Evolutionary conservation across 2,797 vertebrate genomes (phyloP), one percentile per base, ranked within the genome.

Genomic region (Gallinago stenura): DNA sequence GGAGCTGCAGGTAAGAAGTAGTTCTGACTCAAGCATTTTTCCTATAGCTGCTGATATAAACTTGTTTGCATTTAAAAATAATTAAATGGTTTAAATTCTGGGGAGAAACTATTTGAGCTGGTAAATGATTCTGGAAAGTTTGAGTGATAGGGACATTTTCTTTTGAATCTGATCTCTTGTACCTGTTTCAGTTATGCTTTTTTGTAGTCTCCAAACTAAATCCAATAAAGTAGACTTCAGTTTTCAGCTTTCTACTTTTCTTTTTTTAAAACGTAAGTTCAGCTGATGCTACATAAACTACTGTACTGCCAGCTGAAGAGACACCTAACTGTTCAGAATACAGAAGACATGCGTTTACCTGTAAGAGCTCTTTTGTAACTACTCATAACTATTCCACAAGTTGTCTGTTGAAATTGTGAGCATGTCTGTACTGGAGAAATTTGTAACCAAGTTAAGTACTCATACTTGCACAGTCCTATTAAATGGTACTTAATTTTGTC

Each of bases 1-100:
- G 99, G 99, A 96, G 99, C 99, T 93, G 99, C 99, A 98, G 99
- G 99, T 99, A 98, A 61, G 61, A 58, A 33, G 39, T 72, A 80
- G 81, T 64, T 48, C 3, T 26, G 51, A 1, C 24, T 57, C 21
- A 45, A 50, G 41, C 13, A 22, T 48, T 72, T 57, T 8, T 41
- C 37, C 9, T 28, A 2, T 26, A 30, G 16, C 22, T 81, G 22
- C 31, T 70, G 13, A 4, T 85, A 28, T 0, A n/a, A 77, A 33
- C 8, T 33, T 41, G 18, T 57, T n/a, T 26, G 16, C 3, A 16
- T 73, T 65, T 41, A 50, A 60, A 85, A 62, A 9, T 30, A 78
- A 24, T 58, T 45, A 58, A 62, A 31, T 76, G 4, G 5, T 4
- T 66, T 33, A 69, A 31, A 6, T 65, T 81, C n/a, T 68, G 30